Evolutionary conservation across 2,113 vertebrate species (phyloP), one percentile per base, ranked within the genome.

Genomic region (Regulus satrapa): DNA sequence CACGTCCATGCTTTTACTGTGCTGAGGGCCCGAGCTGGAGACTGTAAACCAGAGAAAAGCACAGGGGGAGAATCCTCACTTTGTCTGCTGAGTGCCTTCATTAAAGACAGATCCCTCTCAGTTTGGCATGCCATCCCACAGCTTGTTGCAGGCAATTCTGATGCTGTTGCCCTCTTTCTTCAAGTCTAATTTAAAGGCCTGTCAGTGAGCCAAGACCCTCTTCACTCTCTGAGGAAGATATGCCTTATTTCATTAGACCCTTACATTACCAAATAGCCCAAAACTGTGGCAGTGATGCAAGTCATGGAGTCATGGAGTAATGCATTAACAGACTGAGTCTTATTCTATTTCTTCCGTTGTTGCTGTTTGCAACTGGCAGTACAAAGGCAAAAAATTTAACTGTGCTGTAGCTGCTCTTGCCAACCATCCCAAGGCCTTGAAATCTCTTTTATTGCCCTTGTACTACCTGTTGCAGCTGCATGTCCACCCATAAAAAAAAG

Each of bases 221-320:
- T 38, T 32, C 24, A 43, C 8, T 5, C 63, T 77, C 29, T 46
- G 63, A 45, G 38, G 31, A 29, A 61, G 23, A 40, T 38, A 52
- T 24, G 6, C 14, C 28, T 61, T 1, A 1, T 24, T 43, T 52
- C 46, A 68, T 26, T 12, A 59, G 38, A 59, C 6, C 15, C 15
- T 20, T 14, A 68, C 10, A 46, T 40, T 46, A 71, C 9, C 4
- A 25, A 58, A 81, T 32, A n/a, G 3, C 2, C 8, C 24, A 11
- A 46, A 69, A 46, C 9, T 41, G 23, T 12, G 8, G 6, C 0
- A 0, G 9, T 71, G n/a, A 46, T 38, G 23, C 8, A 13, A 64
- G 29, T 23, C 10, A 18, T 1, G 5, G 10, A 48, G 16, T 21
- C 9, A 20, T n/a, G 5, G 10, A 48, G 16, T 21, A 8, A 20